Conservation (phyloP, 2,888 invertebrate species). For the Biston stratarius region DNA sequence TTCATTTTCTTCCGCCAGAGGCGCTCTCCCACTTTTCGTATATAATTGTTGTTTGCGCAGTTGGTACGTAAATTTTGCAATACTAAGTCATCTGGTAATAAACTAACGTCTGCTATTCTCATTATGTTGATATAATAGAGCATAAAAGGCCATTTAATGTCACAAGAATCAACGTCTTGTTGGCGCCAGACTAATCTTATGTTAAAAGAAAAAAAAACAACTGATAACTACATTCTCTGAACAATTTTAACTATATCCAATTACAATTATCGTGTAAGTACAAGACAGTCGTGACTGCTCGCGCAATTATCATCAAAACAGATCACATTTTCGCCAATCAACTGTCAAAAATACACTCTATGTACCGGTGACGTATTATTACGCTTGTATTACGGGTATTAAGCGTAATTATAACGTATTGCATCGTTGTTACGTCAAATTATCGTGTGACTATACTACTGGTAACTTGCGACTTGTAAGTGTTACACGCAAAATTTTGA, state of each 20-base stretch:
- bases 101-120: too few species aligned
- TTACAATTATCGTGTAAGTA: constrained; percentile 22
- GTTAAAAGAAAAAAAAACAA: background rate
- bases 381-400: constrained; percentile 35
- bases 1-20: too few species aligned
- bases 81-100: too few species aligned
- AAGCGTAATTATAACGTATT: constrained; percentile 41
- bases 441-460: constrained; percentile 43
- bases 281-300: constrained; percentile 33
- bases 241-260: constrained; percentile 24
- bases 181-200: constrained; percentile 17
- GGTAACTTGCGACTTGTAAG: constrained; percentile 35
- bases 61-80: too few species aligned
- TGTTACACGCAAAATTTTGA: constrained; percentile 21
- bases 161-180: constrained; percentile 5
- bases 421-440: constrained; percentile 53
- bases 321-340: constrained; percentile 47
- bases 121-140: background rate
- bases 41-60: too few species aligned
- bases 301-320: constrained; percentile 39
- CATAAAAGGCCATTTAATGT: background rate
- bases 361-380: constrained; percentile 31
- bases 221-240: constrained; percentile 5
- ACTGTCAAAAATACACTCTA: constrained; percentile 45
- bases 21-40: too few species aligned